These are phyloP conservation scores for Danionella dracula DNA, from an alignment of 2,797 vertebrate genomes.

Conservation along the genomic window DNA sequence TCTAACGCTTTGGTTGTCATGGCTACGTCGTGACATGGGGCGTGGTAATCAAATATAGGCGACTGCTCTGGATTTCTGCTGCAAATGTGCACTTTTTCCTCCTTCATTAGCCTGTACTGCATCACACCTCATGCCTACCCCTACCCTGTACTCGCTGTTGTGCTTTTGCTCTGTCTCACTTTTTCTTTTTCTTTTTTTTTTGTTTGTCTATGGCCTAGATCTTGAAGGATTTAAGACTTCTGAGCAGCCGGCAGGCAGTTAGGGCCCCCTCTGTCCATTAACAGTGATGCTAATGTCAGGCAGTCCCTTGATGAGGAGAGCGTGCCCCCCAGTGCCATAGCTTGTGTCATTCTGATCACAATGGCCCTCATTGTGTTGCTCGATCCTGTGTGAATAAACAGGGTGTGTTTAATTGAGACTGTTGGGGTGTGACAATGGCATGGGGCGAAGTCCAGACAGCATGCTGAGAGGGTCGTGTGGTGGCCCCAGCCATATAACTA, in stretches of 20 bases:
- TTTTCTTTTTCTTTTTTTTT: slow-evolving; percentile 20
- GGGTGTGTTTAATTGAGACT: slow-evolving; percentile 67
- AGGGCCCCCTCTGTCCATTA: slow-evolving; percentile 50
- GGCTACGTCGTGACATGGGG: slow-evolving; percentile 67
- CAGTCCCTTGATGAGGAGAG: slow-evolving; percentile 59
- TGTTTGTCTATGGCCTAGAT: slow-evolving; percentile 40
- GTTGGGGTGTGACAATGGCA: slow-evolving; percentile 44
- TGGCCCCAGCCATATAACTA: background rate
- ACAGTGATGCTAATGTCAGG: slow-evolving; percentile 58
- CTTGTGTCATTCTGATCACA: slow-evolving; percentile 52
- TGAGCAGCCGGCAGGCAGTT: slow-evolving; percentile 45
- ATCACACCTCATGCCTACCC: slow-evolving; percentile 29
- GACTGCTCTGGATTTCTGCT: slow-evolving; percentile 60
- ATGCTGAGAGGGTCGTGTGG: slow-evolving; percentile 25
- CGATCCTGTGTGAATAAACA: slow-evolving; percentile 63
- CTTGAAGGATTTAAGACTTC: slow-evolving; percentile 51
- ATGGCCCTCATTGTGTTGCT: slow-evolving; percentile 63
- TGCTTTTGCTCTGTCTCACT: slow-evolving; percentile 18
- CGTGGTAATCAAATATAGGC: slow-evolving; percentile 74
- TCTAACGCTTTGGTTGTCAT: slow-evolving; percentile 74
- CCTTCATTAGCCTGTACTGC: slow-evolving; percentile 33
- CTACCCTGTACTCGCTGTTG: slow-evolving; percentile 33
- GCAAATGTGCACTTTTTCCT: slow-evolving; percentile 56
- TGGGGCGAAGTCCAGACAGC: slow-evolving; percentile 35
- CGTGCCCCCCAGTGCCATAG: slow-evolving; percentile 49